Evolutionary conservation across 2,797 vertebrate species (phyloP).

Genomic region (Parauchenoglanis ngamensis): DNA sequence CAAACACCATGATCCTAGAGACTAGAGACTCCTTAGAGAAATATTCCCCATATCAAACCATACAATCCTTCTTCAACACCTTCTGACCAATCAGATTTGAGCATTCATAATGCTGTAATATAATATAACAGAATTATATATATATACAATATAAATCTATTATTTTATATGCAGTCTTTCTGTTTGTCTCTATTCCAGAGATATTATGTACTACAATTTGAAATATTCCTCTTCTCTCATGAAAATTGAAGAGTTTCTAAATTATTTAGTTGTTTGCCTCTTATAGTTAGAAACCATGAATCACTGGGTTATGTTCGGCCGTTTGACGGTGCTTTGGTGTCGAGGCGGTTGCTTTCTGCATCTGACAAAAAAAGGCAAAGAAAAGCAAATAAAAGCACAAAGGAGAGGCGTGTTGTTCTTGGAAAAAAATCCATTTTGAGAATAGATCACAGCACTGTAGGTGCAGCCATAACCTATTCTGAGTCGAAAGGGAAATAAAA

Average conservation of each 20-base stretch:
- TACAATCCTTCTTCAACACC: not conserved
- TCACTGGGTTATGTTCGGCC: conserved; percentile 44
- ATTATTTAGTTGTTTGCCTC: conserved; percentile 25
- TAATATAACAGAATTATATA: no score
- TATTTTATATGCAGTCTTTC: not conserved
- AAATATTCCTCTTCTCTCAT: not conserved
- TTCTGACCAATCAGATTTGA: not conserved
- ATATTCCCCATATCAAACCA: not conserved
- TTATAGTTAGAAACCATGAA: conserved; percentile 52
- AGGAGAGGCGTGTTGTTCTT: conserved; percentile 48
- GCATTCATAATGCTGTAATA: not conserved
- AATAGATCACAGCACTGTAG: conserved; percentile 53
- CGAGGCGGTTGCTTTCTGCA: conserved; percentile 42
- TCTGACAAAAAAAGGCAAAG: conserved; percentile 33
- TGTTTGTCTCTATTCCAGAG: not conserved
- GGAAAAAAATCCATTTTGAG: conserved; percentile 42
- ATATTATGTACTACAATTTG: not conserved
- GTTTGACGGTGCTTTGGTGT: conserved; percentile 23
- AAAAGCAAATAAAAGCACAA: conserved; percentile 36
- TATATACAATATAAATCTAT: no score
- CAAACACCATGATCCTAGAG: not conserved
- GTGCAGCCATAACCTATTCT: conserved; percentile 48
- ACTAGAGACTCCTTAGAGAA: not conserved
- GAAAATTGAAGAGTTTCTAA: not conserved
- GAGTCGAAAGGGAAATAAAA: conserved; percentile 28